Base-by-base conservation (phyloP, 2,888 invertebrate species). In the Lasioglossum oenotherae region DNA sequence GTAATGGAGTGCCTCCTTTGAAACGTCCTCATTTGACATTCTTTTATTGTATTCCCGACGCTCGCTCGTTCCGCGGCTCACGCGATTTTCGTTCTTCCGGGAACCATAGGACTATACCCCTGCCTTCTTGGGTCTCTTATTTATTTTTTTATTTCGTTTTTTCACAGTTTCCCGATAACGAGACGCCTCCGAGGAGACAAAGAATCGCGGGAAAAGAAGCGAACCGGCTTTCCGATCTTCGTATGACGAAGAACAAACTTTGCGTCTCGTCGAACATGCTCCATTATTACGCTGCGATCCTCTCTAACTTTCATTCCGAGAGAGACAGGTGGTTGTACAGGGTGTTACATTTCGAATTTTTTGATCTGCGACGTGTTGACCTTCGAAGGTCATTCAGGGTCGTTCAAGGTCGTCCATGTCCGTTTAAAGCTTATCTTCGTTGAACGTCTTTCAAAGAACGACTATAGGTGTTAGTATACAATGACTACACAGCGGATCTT, bases 21-120 rank as follows among this genome's bases (percentile, higher is more conserved):
- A 74, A 75, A 77, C 74, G 80, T 81, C 79, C 78, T 88, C 82
- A 81, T 87, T 88, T 81, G 74, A 82, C 79, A 88, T 88, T 88
- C 82, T 80, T 67, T 87, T 77, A 69, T 79, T 81, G 81, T 71
- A 53, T 80, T 75, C 38, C 44, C 76, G 8, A 49, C 16, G 82
- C 57, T n/a, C 72, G 78, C 57, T n/a, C 64, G 78, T 72, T 71
- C 74, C 72, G 60, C 19, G 23, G 67, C 64, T 57, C 64, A 19
- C 64, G 27, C 53, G 73, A 79, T 85, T 82, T 76, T 74, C 79
- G 57, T 75, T 73, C 67, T 69, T 67, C 31, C 75, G 41, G 44
- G 72, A 44, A 44, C 14, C 53, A 8, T 53, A 44, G 27, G 67
- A 31, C 60, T 31, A 16, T 23, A 6, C 8, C 23, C 23, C 23